Evolutionary conservation across 2,113 vertebrate species (phyloP), one percentile per base, ranked within the genome.

Genomic region (Sinosuthora webbiana): DNA sequence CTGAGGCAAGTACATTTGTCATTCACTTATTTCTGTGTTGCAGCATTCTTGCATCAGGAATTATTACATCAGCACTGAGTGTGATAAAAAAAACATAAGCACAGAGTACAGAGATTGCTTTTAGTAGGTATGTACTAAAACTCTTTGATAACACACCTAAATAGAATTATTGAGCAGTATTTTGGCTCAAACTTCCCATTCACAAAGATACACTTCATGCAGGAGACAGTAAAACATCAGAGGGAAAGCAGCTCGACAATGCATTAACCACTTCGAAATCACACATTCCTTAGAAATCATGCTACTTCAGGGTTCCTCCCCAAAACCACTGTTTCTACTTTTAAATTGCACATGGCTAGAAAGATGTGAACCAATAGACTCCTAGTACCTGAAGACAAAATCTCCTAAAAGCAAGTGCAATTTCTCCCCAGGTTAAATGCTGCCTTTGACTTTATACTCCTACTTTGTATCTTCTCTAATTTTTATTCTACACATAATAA

Each of bases 1-100:
- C 96, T 97, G 91, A 96, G 92, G 95, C 83, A 93, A 97, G 68
- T 74, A 52, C 60, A 92, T 97, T 97, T 93, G 81, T 95, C 94
- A 96, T 94, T 84, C 68, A 94, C 67, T 88, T 97, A 90, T 44
- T 47, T 91, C 69, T 84, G 35, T 9, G 5, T 73, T 93, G 89
- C 83, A 95, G 85, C n/a, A 90, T 47, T 86, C 73, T 87, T 94
- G 90, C 97, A 97, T 97, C 96, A 75, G 39, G n/a, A 68, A 41
- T 75, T 75, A 82, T 78, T 92, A 91, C 97, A 96, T 97, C 96
- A 95, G 92, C 95, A 90, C 18, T 73, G 79, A 96, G 64, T 79
- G 70, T 74, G 85, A 93, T 55, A 94, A 96, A 95, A 64, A 92
- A 77, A 92, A 85, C 44, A 85, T 7, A 50, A 87, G 60, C 27